Evolutionary conservation across 2,113 vertebrate genomes (phyloP), one percentile per base, ranked within the genome.

Genomic region (Vulpes vulpes): DNA sequence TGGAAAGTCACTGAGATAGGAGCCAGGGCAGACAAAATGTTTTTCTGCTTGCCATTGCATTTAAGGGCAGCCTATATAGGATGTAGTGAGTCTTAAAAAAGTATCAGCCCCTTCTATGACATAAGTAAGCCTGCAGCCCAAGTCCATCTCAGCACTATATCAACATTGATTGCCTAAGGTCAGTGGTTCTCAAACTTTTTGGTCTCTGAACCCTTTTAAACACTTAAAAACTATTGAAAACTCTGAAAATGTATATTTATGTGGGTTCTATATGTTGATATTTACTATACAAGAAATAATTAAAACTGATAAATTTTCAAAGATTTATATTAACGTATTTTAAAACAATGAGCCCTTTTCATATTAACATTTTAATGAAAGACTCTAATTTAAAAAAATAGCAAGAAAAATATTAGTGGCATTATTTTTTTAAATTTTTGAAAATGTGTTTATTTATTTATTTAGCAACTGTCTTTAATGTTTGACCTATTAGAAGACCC

Each of bases 51-150:
- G 19, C 4, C 8, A 55, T n/a, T 88, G 25, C 15, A 23, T 27
- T 35, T 51, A 17, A 23, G 38, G 2, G 0, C 10, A 20, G 0
- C 4, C 27, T 1, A 3, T 27, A 3, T 3, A 3, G 0, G 11
- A 35, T 7, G 0, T 7, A 51, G 0, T 19, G 32, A n/a, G 11
- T 35, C 53, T 91, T 38, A 19, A 49, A 8, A 12, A 76, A 57
- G 2, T 10, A 32, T 20, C 4, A 20, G 3, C 20, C 11, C 10
- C 6, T 71, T 69, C 19, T 7, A 8, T 20, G 12, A 43, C 62
- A 17, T 6, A 3, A 76, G 3, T 14, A 76, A 69, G 51, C 25
- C 11, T 59, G 1, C 30, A 64, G 20, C 0, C 8, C 17, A 38
- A 25, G n/a, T 51, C 8, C 6, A 10, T 14, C 53, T 53, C 25